A percentile compares a stretch with the other conserved stretches of the same genome.
Evolutionary conservation across 2,113 vertebrate species (phyloP).

Genomic region (Pardalotus punctatus): DNA sequence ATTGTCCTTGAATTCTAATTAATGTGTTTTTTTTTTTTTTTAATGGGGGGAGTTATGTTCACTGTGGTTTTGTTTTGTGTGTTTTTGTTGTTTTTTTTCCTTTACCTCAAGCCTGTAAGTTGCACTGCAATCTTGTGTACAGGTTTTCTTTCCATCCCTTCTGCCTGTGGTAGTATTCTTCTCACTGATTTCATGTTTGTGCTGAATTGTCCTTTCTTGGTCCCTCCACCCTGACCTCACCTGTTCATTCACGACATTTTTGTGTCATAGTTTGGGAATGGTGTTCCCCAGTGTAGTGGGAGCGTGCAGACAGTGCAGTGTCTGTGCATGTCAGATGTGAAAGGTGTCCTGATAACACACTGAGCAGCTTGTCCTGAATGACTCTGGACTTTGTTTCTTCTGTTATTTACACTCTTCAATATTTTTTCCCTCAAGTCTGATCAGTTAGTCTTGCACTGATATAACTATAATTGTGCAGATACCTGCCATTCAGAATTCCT

Average conservation of each 20-base stretch:
- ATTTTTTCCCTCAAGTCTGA: neutral
- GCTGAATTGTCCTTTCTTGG: neutral
- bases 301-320: neutral
- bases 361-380: neutral
- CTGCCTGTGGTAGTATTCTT: neutral
- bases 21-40: neutral
- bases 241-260: neutral
- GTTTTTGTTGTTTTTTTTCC: neutral
- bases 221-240: neutral
- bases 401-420: neutral
- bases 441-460: neutral
- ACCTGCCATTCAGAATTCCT: neutral
- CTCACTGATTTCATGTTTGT: neutral
- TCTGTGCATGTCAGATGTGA: neutral
- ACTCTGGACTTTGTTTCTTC: neutral
- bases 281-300: neutral
- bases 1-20: neutral
- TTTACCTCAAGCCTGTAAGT: neutral
- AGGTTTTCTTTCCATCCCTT: neutral
- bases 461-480: neutral
- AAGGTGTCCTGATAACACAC: neutral
- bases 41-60: neutral
- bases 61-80: neutral
- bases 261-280: neutral
- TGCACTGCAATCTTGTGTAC: neutral